Base-by-base conservation (phyloP, 2,888 invertebrate genomes). In the Erebia epiphron region DNA sequence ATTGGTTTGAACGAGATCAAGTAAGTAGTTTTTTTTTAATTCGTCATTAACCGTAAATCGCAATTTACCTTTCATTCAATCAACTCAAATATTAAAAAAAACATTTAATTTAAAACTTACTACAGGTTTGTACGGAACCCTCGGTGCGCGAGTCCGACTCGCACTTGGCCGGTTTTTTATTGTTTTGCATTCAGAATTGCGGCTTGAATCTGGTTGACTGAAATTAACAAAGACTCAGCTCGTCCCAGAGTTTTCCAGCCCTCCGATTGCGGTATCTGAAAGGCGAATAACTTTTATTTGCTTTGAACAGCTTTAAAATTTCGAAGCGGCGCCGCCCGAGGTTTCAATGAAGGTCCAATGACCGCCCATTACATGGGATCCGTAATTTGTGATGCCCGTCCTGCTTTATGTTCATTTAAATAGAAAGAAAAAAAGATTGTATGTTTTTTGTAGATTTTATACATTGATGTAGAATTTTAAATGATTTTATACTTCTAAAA, bases 241-340 rank as follows among this genome's bases (percentile, higher is more conserved):
- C 13, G 26, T 26, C 26, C 26, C 10, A 11, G 16, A n/a, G 16
- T 56, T 56, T 21, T 13, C 11, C 21, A 56, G 11, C 56, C 21
- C 18, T 56, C 11, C 9, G 9, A 10, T 8, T 10, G 58, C 16
- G 4, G 41, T 41, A n/a, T 35, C 58, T n/a, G 60, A 43, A 41
- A 52, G 9, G 16, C 43, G 43, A 43, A 60, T 60, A 43, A 60
- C 41, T 60, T 41, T 60, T 60, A 41, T 60, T 60, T 10, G 41
- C n/a, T 60, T 60, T 60, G n/a, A 60, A 60, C 57, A 57, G 26
- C 58, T 60, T 41, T 60, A 43, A 43, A 60, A 60, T 43, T 43
- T 60, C 2, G 41, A 60, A 60, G n/a, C 41, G 58, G 10, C 9
- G 7, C 2, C n/a, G 60, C 1, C 5, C n/a, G 58, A 10, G 43